Percentiles rank a stretch among this genome's conserved stretches.
Conservation (phyloP, 2,797 vertebrate species). For the Pempheris klunzingeri region DNA sequence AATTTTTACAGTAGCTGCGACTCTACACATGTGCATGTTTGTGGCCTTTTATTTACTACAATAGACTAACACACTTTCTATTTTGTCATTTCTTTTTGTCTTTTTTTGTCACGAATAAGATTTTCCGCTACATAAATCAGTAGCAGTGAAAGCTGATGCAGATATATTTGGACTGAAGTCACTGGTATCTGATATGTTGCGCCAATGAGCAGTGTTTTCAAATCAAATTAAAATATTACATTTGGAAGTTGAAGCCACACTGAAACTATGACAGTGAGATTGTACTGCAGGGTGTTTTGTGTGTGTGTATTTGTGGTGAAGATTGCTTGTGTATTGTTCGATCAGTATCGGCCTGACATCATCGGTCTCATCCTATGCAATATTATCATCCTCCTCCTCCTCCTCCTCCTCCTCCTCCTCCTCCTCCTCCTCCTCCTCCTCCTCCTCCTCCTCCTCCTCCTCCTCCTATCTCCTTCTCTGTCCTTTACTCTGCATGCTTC, state of each 20-base stretch:
- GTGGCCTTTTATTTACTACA: not conserved
- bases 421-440: too few species aligned
- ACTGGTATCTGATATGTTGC: not conserved
- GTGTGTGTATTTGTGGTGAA: constrained; percentile 1
- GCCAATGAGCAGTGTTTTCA: too few species aligned
- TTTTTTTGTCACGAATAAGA: too few species aligned
- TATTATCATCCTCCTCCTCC: constrained; percentile 1
- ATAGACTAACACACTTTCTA: not conserved
- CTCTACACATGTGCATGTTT: too few species aligned
- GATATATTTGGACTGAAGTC: constrained; percentile 1
- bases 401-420: too few species aligned
- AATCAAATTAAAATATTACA: constrained; percentile 2
- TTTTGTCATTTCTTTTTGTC: too few species aligned
- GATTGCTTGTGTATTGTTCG: not conserved
- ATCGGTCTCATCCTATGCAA: constrained; percentile 7
- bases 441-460: too few species aligned
- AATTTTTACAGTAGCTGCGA: too few species aligned
- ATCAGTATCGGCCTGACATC: constrained; percentile 17
- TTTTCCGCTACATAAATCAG: not conserved
- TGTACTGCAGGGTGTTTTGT: not conserved
- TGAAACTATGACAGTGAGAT: not conserved
- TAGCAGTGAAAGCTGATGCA: not conserved
- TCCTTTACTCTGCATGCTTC: constrained; percentile 18
- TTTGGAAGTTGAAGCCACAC: not conserved
- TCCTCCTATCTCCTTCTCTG: constrained; percentile 23